Evolutionary conservation across 2,797 vertebrate genomes (phyloP).

Genomic region (Pseudochirops corinnae): DNA sequence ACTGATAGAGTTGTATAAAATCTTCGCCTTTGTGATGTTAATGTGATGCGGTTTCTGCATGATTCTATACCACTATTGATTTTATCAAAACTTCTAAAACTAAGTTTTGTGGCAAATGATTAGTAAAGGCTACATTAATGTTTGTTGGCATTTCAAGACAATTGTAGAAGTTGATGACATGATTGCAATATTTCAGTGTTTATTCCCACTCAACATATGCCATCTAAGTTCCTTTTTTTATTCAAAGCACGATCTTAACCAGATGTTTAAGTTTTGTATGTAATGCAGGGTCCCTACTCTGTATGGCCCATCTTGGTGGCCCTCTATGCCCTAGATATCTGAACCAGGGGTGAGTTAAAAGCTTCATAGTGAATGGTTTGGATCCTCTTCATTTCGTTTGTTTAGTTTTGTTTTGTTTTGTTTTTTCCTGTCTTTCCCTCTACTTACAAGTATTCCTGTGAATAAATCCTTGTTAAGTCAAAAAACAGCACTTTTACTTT

Average conservation of each 20-base stretch:
- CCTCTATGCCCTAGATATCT: slow-evolving; percentile 90
- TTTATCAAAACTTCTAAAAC: slow-evolving; percentile 88
- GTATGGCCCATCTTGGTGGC: slow-evolving; percentile 97
- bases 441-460: slow-evolving; percentile 89
- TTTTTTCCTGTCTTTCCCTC: slow-evolving; percentile 86
- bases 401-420: slow-evolving; percentile 81
- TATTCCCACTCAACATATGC: slow-evolving; percentile 88
- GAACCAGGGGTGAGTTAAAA: slow-evolving; percentile 87
- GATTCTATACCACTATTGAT: slow-evolving; percentile 90
- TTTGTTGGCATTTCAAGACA: slow-evolving; percentile 88
- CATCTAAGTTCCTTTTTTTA: slow-evolving; percentile 87
- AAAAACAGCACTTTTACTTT: slow-evolving; percentile 88
- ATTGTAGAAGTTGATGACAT: slow-evolving; percentile 87
- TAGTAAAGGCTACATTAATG: slow-evolving; percentile 88
- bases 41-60: slow-evolving; percentile 92
- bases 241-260: slow-evolving; percentile 95
- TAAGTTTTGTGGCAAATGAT: slow-evolving; percentile 87
- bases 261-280: slow-evolving; percentile 91
- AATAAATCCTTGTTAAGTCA: slow-evolving; percentile 91
- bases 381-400: slow-evolving; percentile 90
- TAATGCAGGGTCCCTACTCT: slow-evolving; percentile 94
- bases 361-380: slow-evolving; percentile 88
- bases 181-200: slow-evolving; percentile 90
- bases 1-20: slow-evolving; percentile 90
- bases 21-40: slow-evolving; percentile 90